Conservation (phyloP, 2,113 vertebrate species). For the Heterocephalus glaber region DNA sequence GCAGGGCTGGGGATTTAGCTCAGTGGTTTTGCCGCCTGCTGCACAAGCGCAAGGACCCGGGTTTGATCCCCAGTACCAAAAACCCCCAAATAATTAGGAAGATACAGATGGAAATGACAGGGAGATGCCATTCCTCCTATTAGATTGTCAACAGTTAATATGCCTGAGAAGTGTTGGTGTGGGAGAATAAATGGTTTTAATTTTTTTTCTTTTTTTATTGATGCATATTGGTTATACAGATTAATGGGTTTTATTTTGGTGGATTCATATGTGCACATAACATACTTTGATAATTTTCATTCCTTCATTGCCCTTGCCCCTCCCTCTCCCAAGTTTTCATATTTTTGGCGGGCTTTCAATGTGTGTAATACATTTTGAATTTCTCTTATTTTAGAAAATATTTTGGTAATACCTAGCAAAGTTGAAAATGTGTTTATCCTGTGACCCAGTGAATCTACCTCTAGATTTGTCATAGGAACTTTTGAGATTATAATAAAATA, state of each 20-base stretch:
- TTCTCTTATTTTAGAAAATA: slow-evolving; percentile 32
- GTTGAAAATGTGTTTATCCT: neutral
- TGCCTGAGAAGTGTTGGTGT: slow-evolving; percentile 4
- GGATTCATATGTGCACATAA: neutral
- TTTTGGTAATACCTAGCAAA: neutral
- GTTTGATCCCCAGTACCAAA: no score
- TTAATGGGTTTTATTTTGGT: neutral
- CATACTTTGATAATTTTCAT: neutral
- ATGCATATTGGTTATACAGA: neutral
- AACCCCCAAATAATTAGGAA: slow-evolving; percentile 39
- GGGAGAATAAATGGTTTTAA: neutral
- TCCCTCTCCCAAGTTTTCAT: neutral
- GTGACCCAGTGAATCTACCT: neutral
- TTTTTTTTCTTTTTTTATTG: neutral
- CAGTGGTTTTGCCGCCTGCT: no score
- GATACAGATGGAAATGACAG: neutral
- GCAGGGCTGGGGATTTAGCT: no score
- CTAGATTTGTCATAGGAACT: neutral
- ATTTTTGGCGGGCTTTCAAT: neutral
- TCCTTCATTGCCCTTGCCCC: neutral
- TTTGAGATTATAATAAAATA: slow-evolving; percentile 6
- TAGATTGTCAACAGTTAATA: neutral
- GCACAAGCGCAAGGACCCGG: no score
- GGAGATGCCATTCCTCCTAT: slow-evolving; percentile 7
- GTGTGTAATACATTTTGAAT: neutral